Evolutionary conservation across 37 sponge, comb jelly and placozoan species (phyloP).

Genomic region (Beroe forskalii): DNA sequence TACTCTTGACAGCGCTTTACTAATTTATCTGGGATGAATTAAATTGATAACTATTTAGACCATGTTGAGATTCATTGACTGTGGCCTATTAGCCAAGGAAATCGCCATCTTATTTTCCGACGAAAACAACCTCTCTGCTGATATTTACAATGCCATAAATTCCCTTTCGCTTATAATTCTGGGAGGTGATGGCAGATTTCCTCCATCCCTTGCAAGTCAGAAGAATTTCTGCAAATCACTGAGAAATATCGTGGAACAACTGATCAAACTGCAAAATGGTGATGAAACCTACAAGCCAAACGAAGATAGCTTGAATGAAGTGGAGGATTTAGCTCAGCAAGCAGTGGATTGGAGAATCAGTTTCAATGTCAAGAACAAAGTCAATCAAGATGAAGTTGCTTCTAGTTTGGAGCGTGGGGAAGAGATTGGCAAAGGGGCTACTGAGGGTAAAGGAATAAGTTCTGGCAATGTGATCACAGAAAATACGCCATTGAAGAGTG

Average conservation of each 20-base stretch:
- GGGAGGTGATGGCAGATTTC: not conserved
- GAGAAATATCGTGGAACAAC: conserved; percentile 9
- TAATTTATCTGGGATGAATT: no score
- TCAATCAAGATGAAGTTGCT: not conserved
- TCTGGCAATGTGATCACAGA: no score
- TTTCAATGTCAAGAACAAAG: not conserved
- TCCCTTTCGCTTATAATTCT: conserved; percentile 13
- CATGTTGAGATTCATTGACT: conserved; percentile 2
- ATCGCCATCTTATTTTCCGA: not conserved
- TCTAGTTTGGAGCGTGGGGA: no score
- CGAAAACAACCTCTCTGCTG: not conserved
- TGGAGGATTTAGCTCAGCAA: conserved; percentile 52
- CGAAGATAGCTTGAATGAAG: not conserved
- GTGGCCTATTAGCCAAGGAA: conserved; percentile 27
- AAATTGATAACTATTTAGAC: no score
- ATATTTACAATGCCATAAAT: conserved; percentile 23
- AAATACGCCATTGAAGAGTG: no score
- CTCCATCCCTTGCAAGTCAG: not conserved
- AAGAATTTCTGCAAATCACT: conserved; percentile 38
- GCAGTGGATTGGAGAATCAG: conserved; percentile 6
- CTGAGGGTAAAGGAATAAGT: no score
- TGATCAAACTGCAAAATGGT: conserved; percentile 21
- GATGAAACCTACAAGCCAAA: not conserved
- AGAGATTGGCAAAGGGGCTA: no score
- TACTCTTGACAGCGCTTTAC: no score